Evolutionary conservation across 2,888 invertebrate genomes (phyloP), one percentile per base, ranked within the genome.

Genomic region (Catonia carolina): DNA sequence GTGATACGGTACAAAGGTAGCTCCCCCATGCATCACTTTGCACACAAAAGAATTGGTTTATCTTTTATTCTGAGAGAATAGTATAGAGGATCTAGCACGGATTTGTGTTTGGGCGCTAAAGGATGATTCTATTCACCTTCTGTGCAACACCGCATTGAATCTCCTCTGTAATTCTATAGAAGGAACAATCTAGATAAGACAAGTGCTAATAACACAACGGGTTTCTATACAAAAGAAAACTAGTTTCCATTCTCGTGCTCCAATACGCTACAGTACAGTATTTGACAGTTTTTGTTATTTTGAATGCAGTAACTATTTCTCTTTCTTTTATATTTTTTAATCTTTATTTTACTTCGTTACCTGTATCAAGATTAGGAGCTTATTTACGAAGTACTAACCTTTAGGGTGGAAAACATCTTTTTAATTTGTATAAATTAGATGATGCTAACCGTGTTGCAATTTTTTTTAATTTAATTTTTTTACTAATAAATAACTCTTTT

Each of bases 1-100:
- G 56, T 56, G 56, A 45, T 22, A 45, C 23, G 27, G 45, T 27
- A 45, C 45, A 45, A 45, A 45, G 45, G 23, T 22, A 22, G 45
- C 45, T 45, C 45, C 45, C 45, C 45, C 27, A 45, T 45, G 45
- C 45, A 45, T 45, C 45, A 45, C 45, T 42, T 55, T 51, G 41
- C 51, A 41, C 35, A 56, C 56, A 56, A 56, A 56, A 56, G 56
- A 56, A 55, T 55, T 33, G 55, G 55, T 55, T 55, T 55, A 55
- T 56, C 56, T 56, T 56, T 42, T 51, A 56, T 42, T 50, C 42
- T 15, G 50, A 20, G 45, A 14, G 27, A 20, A 18, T 37, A n/a
- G 37, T 37, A 33, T 7, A 37, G 45, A 45, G 45, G 45, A 45
- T 10, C 41, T 14, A 41, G 20, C 45, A 45, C 42, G 42, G 42